Evolutionary conservation across 2,888 invertebrate genomes (phyloP), one percentile per base, ranked within the genome.

Genomic region (Oegoconia quadripuncta): DNA sequence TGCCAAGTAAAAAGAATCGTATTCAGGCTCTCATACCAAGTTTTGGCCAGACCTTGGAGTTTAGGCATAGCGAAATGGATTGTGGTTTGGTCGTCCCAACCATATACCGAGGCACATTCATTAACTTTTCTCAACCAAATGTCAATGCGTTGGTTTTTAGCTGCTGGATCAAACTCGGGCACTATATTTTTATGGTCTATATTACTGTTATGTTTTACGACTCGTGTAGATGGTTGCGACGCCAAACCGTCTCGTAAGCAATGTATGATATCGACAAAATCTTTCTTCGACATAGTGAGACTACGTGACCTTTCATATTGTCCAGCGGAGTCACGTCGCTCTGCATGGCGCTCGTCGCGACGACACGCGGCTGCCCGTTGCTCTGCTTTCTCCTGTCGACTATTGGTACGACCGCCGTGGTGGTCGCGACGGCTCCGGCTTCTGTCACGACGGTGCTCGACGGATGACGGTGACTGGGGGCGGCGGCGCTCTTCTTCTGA

Each of bases 11-110:
- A 51, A 3, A 49, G 28, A n/a, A 52, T 41, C 1, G 54, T 37
- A 37, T 36, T 37, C 1, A 49, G 13, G 7, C 46, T 34, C 23
- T 53, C 46, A 20, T 50, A 53, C 52, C 49, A 54, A 4, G 12
- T 36, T 26, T 40, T 48, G 34, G 54, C 54, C 31, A 51, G 23
- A 0, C 52, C 52, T 18, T 40, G 40, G 7, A 50, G 43, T 36
- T 53, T 53, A 27, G 48, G 50, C 45, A 48, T 44, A 3, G 52
- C 44, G 6, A 25, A 48, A 34, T 48, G 44, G 9, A 30, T 35
- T 2, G 38, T 48, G 0, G 46, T 47, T 14, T 26, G 47, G 0
- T 49, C 46, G 23, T 47, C 49, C 46, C 46, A 49, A 22, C 36
- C 42, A 15, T 50, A 50, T 1, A 46, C 44, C 0, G 16, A 14